phyloP scores from a whole-genome alignment of 2,797 vertebrate species.

The Spheniscus humboldti region DNA sequence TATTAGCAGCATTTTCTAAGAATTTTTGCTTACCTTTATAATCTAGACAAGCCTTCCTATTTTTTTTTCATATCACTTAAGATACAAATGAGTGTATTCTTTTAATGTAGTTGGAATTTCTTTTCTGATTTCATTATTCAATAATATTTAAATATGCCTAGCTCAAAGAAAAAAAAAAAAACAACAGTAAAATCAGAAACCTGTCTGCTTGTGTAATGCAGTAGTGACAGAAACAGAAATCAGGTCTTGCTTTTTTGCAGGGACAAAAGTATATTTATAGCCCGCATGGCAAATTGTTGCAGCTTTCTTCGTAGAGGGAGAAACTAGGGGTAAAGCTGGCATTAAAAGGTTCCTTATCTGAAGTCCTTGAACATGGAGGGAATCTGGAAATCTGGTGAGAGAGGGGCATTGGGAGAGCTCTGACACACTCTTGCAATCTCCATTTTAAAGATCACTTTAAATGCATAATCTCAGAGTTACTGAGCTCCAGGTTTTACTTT shows the following conservation, averaged over 20 bases:
- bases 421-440: neutral
- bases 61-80: neutral
- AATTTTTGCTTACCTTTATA: neutral
- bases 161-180: neutral
- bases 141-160: neutral
- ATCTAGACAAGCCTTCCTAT: neutral
- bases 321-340: neutral
- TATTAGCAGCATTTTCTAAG: neutral
- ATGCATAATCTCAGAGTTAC: neutral
- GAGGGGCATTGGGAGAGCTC: neutral
- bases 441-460: neutral
- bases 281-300: neutral
- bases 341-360: neutral
- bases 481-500: neutral
- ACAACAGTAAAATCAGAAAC: neutral
- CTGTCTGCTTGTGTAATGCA: neutral
- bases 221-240: neutral
- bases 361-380: neutral
- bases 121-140: neutral
- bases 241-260: neutral
- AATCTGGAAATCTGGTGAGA: neutral
- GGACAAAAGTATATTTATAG: neutral
- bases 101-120: neutral
- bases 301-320: neutral
- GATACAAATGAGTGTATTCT: neutral